Evolutionary conservation across 2,113 vertebrate species (phyloP).

Genomic region (Epinephelus lanceolatus): DNA sequence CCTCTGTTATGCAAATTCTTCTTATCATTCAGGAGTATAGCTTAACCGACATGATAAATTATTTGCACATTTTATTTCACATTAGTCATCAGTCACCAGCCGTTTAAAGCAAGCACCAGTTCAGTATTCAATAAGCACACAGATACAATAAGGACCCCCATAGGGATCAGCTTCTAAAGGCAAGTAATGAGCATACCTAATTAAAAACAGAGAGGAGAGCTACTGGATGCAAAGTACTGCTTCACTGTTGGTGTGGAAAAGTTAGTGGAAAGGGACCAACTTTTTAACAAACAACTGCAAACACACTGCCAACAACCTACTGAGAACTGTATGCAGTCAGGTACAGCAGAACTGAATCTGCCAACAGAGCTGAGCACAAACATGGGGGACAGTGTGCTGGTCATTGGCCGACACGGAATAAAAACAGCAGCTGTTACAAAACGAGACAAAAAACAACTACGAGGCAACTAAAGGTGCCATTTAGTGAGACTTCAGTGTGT

Average conservation of each 20-base stretch:
- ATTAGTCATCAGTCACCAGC: slow-evolving; percentile 50
- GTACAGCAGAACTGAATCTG: slow-evolving; percentile 52
- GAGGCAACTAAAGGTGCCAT: slow-evolving; percentile 64
- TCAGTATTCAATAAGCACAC: slow-evolving; percentile 34
- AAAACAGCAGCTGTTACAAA: slow-evolving; percentile 43
- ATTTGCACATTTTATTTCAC: slow-evolving; percentile 46
- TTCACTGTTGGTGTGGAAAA: slow-evolving; percentile 62
- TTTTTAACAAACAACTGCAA: slow-evolving; percentile 77
- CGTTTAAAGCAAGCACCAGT: slow-evolving; percentile 33
- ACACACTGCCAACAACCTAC: slow-evolving; percentile 78
- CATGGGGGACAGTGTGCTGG: slow-evolving; percentile 34
- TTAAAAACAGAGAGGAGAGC: not conserved
- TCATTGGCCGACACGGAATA: slow-evolving; percentile 31
- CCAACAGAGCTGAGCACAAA: slow-evolving; percentile 44
- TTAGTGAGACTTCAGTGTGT: slow-evolving; percentile 68
- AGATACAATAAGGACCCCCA: slow-evolving; percentile 19
- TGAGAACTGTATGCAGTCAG: slow-evolving; percentile 57
- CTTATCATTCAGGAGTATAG: slow-evolving; percentile 41
- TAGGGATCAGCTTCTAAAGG: slow-evolving; percentile 43
- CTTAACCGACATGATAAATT: slow-evolving; percentile 32
- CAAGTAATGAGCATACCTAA: slow-evolving; percentile 37
- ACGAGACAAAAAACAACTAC: slow-evolving; percentile 46
- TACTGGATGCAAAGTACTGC: slow-evolving; percentile 11
- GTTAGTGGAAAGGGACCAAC: slow-evolving; percentile 75
- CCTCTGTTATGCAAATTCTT: slow-evolving; percentile 73